Conservation (phyloP, 2,888 invertebrate genomes). For the Plebejus argus region DNA sequence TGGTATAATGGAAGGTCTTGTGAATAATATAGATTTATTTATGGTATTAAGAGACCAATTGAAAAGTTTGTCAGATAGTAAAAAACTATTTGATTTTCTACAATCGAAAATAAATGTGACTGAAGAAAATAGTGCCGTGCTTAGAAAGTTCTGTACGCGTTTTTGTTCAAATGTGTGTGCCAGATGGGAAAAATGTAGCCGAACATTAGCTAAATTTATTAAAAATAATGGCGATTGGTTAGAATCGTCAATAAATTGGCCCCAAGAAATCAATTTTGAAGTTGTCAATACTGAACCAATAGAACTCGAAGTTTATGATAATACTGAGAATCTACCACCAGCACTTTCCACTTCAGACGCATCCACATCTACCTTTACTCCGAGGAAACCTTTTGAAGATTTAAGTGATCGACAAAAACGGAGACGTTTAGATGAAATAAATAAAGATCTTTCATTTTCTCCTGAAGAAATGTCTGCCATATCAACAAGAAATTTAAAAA, state of each 20-base stretch:
- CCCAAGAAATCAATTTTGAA: constrained; percentile 8
- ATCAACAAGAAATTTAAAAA: background rate
- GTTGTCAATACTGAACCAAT: background rate
- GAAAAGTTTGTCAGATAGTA: constrained; percentile 6
- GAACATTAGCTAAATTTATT: no score
- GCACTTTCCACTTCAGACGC: background rate
- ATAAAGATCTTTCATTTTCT: no score
- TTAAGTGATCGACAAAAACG: no score
- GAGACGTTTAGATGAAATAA: no score
- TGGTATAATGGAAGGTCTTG: background rate
- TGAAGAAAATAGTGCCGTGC: background rate
- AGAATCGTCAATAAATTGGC: background rate
- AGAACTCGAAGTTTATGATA: background rate
- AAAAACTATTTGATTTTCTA: constrained; percentile 10
- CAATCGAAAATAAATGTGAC: background rate
- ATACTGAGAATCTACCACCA: background rate
- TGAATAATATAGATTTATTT: constrained; percentile 11
- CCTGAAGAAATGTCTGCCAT: background rate
- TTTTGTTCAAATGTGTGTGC: background rate
- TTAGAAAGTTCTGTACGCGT: background rate
- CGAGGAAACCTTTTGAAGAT: no score
- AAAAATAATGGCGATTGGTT: background rate
- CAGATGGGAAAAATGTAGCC: background rate
- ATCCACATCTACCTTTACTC: background rate
- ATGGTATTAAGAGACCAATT: background rate